Base-by-base conservation (phyloP, 2,888 invertebrate species). In the Homarus gammarus region DNA sequence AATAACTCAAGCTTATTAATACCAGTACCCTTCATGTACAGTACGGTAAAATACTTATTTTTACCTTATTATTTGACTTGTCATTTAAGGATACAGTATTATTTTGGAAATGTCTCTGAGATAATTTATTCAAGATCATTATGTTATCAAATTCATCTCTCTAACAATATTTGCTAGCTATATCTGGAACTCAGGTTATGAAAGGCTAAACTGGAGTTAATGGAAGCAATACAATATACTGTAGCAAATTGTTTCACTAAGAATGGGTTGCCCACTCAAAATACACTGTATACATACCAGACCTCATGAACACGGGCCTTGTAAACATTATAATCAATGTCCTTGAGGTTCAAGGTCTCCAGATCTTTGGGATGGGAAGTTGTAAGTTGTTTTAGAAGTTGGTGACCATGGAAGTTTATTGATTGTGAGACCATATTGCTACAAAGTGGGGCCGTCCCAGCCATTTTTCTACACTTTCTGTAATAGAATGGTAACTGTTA, bases 341-440 rank as follows among this genome's bases (percentile, higher is more conserved):
- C 82, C 27, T 87, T 72, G 33, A 87, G 75, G 64, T 87, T 82
- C 31, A 87, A 61, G 18, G 44, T n/a, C 44, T 87, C 68, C 10
- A 87, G n/a, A 61, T 87, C 87, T 12, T 73, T 38, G n/a, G 75
- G 75, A 81, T 87, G 44, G 31, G 73, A n/a, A 38, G 56, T n/a
- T 6, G 87, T 87, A 15, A 87, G 77, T n/a, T 87, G 75, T 64
- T 87, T 87, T 36, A 87, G 82, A 36, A 87, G 87, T 40, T 75
- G 87, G 75, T 87, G 87, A 27, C 87, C 87, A 64, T 87, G 87
- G 36, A 77, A 87, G 31, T 87, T 87, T 1, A 87, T 49, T 33
- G 75, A 61, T 22, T 38, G 82, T 31, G 87, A 82, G 8, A 87
- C 82, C 73, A 87, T n/a, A 10, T 72, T 33, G 36, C 72, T 44